These are phyloP conservation scores for Drosophila suzukii DNA, from an alignment of 1,140 invertebrate species.

Conservation along the genomic window DNA sequence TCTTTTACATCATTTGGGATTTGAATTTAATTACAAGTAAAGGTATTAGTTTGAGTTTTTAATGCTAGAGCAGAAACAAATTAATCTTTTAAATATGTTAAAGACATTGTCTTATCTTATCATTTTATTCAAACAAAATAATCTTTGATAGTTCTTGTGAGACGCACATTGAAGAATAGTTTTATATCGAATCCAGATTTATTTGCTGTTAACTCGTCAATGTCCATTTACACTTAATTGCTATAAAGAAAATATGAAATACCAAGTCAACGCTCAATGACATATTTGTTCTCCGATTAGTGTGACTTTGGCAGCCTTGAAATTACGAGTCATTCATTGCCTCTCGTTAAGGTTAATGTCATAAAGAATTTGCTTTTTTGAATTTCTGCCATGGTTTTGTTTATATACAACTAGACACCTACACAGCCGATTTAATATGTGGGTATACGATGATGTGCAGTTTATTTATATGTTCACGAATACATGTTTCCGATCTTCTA, in stretches of 20 bases:
- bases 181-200: background rate
- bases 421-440: conserved; percentile 45
- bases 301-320: conserved; percentile 47
- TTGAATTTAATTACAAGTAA: too few relatives aligned
- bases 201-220: conserved; percentile 10
- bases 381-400: conserved; percentile 51
- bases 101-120: too few relatives aligned
- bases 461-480: conserved; percentile 51
- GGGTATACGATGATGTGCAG: conserved; percentile 34
- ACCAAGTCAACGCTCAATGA: conserved; percentile 23
- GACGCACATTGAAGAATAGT: background rate
- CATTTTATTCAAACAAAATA: background rate
- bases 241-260: conserved; percentile 11
- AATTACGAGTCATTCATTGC: conserved; percentile 64
- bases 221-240: conserved; percentile 8
- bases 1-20: too few relatives aligned
- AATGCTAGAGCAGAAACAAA: too few relatives aligned
- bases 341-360: conserved; percentile 73
- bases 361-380: conserved; percentile 57
- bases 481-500: conserved; percentile 23
- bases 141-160: background rate
- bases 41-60: too few relatives aligned
- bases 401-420: conserved; percentile 53
- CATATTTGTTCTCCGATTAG: conserved; percentile 48
- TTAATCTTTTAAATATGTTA: too few relatives aligned